Evolutionary conservation across 2,888 invertebrate genomes (phyloP).

Genomic region (Chalcosyrphus nemorum): DNA sequence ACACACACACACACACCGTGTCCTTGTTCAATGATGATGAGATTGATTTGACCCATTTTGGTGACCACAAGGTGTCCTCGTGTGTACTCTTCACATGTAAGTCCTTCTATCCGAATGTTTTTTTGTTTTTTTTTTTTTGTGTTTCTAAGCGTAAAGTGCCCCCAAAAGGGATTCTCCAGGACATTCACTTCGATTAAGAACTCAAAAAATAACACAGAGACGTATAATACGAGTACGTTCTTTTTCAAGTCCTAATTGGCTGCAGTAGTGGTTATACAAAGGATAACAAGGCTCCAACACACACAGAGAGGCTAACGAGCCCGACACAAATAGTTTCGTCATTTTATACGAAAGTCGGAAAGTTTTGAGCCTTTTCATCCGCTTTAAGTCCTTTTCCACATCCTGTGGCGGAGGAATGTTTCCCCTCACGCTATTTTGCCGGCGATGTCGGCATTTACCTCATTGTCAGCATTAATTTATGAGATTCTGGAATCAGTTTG

Average conservation of each 20-base stretch:
- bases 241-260: slow-evolving; percentile 38
- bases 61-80: slow-evolving; percentile 32
- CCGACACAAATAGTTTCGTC: slow-evolving; percentile 51
- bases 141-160: slow-evolving; percentile 9
- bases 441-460: slow-evolving; percentile 66
- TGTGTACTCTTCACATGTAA: slow-evolving; percentile 29
- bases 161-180: background rate
- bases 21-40: slow-evolving; percentile 35
- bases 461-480: slow-evolving; percentile 73
- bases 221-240: background rate
- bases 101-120: slow-evolving; percentile 56
- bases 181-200: background rate
- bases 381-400: slow-evolving; percentile 22
- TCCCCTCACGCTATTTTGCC: slow-evolving; percentile 15
- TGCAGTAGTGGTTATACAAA: slow-evolving; percentile 14
- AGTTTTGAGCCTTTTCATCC: slow-evolving; percentile 22
- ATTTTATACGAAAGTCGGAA: slow-evolving; percentile 24
- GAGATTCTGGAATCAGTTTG: slow-evolving; percentile 72
- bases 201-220: slow-evolving; percentile 3
- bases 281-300: slow-evolving; percentile 10
- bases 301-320: slow-evolving; percentile 21
- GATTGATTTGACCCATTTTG: slow-evolving; percentile 65
- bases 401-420: slow-evolving; percentile 27
- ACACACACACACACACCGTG: slow-evolving; percentile 39
- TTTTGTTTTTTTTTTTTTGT: too few species aligned